These are phyloP conservation scores for Calameuta filiformis DNA, from an alignment of 2,888 invertebrate genomes.

Conservation along the genomic window DNA sequence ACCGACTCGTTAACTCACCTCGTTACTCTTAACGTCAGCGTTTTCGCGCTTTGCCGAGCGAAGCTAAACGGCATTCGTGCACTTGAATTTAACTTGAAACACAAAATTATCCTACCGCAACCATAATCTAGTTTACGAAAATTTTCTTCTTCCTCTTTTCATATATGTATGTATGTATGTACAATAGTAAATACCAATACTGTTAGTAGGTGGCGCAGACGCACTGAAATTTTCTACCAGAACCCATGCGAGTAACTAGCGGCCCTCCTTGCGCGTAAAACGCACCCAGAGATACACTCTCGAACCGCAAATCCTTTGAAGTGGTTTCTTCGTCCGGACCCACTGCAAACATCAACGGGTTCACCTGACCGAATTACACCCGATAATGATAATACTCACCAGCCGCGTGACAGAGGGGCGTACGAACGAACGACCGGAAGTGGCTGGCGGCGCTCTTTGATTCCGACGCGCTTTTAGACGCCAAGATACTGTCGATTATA, in stretches of 20 bases:
- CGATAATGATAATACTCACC: slow-evolving; percentile 20
- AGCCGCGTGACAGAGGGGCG: slow-evolving; percentile 19
- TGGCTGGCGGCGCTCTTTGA: slow-evolving; percentile 3
- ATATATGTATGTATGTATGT: too few species aligned
- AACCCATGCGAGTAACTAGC: neutral
- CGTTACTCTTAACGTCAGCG: neutral
- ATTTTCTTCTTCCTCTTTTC: neutral
- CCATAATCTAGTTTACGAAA: neutral
- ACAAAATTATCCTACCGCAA: neutral
- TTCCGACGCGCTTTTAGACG: neutral
- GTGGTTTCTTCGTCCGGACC: slow-evolving; percentile 36
- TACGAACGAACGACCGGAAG: slow-evolving; percentile 25
- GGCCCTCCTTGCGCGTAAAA: neutral
- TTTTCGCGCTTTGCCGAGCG: neutral
- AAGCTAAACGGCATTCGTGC: neutral
- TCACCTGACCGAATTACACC: slow-evolving; percentile 20
- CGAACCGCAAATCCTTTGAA: slow-evolving; percentile 35
- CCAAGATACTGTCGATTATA: neutral
- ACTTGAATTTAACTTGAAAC: neutral
- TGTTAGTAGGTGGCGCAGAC: neutral
- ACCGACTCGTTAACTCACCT: neutral
- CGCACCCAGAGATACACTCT: neutral
- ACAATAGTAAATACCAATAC: neutral
- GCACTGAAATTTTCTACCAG: neutral
- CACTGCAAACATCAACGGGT: slow-evolving; percentile 29